Evolutionary conservation across 2,797 vertebrate species (phyloP).

Genomic region (Enteromius argenteus): DNA sequence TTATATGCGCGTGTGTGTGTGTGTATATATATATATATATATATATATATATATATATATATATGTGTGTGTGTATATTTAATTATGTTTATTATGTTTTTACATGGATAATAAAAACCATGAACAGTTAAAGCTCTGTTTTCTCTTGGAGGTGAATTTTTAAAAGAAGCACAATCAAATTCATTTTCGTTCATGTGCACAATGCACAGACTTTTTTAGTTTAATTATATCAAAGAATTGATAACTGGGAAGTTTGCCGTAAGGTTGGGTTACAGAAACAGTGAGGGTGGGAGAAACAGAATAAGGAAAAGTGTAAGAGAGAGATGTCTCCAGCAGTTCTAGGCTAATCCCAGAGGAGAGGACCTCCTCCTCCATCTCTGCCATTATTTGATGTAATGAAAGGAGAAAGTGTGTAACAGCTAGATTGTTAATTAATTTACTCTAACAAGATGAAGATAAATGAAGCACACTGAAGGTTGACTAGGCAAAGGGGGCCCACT

Average conservation of each 20-base stretch:
- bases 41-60: too few relatives aligned
- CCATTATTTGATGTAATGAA: slow-evolving; percentile 99
- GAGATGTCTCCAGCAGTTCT: slow-evolving; percentile 72
- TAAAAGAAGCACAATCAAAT: background rate
- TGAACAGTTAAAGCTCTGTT: background rate
- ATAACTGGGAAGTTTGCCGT: slow-evolving; percentile 5
- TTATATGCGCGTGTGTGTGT: too few relatives aligned
- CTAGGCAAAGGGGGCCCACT: slow-evolving; percentile 89
- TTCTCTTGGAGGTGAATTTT: background rate
- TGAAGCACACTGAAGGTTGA: slow-evolving; percentile 92
- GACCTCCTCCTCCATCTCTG: slow-evolving; percentile 83
- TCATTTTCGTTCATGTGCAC: background rate
- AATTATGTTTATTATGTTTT: background rate
- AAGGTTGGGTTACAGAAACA: slow-evolving; percentile 10
- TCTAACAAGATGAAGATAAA: slow-evolving; percentile 99
- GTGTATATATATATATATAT: too few relatives aligned
- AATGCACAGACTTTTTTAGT: slow-evolving; percentile 9
- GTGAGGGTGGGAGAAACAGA: slow-evolving; percentile 50
- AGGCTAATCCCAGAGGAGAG: slow-evolving; percentile 78
- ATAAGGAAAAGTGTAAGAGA: slow-evolving; percentile 60
- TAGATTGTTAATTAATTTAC: slow-evolving; percentile 99
- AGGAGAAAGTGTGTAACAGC: slow-evolving; percentile 96
- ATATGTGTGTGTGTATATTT: too few relatives aligned
- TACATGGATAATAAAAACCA: background rate
- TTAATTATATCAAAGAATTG: background rate